Base-by-base conservation (phyloP, 2,113 vertebrate genomes). In the Nannobrachium achirus region DNA sequence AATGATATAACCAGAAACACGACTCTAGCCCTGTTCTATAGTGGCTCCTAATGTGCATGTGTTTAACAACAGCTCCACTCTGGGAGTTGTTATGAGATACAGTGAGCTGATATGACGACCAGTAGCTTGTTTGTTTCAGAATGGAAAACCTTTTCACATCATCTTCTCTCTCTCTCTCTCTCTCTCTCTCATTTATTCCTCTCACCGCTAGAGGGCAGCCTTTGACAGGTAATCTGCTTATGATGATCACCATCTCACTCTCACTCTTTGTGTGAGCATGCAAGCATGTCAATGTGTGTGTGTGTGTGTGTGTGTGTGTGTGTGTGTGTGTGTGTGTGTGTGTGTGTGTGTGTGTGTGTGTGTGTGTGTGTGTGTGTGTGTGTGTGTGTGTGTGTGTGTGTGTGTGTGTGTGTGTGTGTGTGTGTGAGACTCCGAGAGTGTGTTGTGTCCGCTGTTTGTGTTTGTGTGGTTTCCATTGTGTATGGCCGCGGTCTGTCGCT, bases 131-230 rank as follows among this genome's bases (percentile, higher is more conserved):
- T n/a, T n/a, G n/a, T n/a, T n/a, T n/a, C n/a, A n/a, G n/a, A n/a
- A n/a, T n/a, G n/a, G n/a, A n/a, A n/a, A n/a, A n/a, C n/a, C 4
- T 13, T 25, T 25, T 20, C 9, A 4, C 9, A 10, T 7, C 1
- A 20, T 5, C 25, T 19, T 55, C 19, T 4, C 8, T 25, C 52
- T 55, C 9, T 13, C n/a, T 15, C 7, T 13, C 19, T 20, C 19
- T 55, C 18, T 55, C 52, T 14, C 52, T 33, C 18, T 25, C 45
- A 16, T 10, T 50, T 50, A 13, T 6, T 11, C 50, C 1, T 2
- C 8, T 10, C 10, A 53, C 83, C 86, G 86, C 72, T 70, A 72
- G 88, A 77, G 80, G 82, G 79, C 82, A 84, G 73, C 45, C 56
- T 71, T 79, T 52, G 63, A 74, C 69, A 68, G 55, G 1, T 10